Evolutionary conservation across 2,113 vertebrate species (phyloP).

Genomic region (Catagonus wagneri): DNA sequence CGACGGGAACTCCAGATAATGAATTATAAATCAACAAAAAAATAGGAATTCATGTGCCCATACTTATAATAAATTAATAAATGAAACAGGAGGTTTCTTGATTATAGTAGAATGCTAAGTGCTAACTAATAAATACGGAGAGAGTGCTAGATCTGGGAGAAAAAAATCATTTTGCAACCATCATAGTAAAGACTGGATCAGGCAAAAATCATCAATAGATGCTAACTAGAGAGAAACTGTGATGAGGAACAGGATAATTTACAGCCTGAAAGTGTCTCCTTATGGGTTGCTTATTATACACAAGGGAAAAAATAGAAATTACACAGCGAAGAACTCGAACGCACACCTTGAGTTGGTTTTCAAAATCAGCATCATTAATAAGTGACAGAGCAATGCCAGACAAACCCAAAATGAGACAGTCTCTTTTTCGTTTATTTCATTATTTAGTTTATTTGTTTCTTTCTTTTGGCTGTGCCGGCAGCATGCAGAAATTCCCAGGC

Average conservation of each 20-base stretch:
- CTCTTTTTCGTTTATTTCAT: too few relatives aligned
- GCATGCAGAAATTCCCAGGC: too few relatives aligned
- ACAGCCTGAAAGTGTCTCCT: not conserved
- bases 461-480: too few relatives aligned
- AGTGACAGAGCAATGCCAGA: not conserved
- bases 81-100: not conserved
- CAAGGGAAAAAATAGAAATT: slow-evolving; percentile 27
- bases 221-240: not conserved
- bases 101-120: not conserved
- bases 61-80: not conserved
- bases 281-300: not conserved
- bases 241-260: not conserved
- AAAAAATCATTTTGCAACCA: not conserved
- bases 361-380: not conserved
- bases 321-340: not conserved
- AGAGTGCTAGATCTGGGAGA: not conserved
- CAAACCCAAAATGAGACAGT: not conserved
- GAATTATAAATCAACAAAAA: not conserved
- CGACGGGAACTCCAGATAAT: not conserved
- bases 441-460: too few relatives aligned
- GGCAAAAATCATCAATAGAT: not conserved
- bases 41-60: not conserved
- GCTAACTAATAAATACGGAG: not conserved
- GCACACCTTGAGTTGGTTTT: not conserved
- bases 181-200: not conserved